Conservation (phyloP, 2,797 vertebrate genomes). For the Urosaurus nigricauda region DNA sequence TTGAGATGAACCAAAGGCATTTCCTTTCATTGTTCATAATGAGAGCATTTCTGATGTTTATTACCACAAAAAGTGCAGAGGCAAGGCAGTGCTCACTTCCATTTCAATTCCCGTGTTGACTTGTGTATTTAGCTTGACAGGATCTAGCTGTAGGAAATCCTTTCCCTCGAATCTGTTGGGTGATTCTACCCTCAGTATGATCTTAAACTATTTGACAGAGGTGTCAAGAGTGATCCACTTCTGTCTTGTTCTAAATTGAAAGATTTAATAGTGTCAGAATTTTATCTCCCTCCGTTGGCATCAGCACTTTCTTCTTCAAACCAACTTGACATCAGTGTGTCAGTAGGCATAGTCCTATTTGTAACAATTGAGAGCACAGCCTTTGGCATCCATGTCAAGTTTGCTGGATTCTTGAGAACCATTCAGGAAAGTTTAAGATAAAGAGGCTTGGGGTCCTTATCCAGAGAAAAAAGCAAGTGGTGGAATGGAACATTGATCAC, state of each 20-base stretch:
- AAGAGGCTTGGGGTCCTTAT: not conserved
- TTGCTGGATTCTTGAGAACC: not conserved
- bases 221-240: constrained; percentile 36
- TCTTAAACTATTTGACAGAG: constrained; percentile 55
- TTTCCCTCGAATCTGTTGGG: constrained; percentile 32
- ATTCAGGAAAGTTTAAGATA: constrained; percentile 19
- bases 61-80: constrained; percentile 14
- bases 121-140: constrained; percentile 4
- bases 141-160: constrained; percentile 45
- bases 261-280: constrained; percentile 24
- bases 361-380: constrained; percentile 43
- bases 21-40: constrained; percentile 24
- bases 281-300: constrained; percentile 45
- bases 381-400: constrained; percentile 20
- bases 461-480: not conserved
- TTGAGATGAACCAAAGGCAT: constrained; percentile 25
- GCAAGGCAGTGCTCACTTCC: not conserved
- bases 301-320: constrained; percentile 28
- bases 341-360: constrained; percentile 30
- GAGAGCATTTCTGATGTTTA: constrained; percentile 23
- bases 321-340: constrained; percentile 37
- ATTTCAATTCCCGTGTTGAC: not conserved
- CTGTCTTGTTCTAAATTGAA: constrained; percentile 39
- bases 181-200: constrained; percentile 23
- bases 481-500: no score